Evolutionary conservation across 2,113 vertebrate genomes (phyloP).

Genomic region (Macrotus californicus): DNA sequence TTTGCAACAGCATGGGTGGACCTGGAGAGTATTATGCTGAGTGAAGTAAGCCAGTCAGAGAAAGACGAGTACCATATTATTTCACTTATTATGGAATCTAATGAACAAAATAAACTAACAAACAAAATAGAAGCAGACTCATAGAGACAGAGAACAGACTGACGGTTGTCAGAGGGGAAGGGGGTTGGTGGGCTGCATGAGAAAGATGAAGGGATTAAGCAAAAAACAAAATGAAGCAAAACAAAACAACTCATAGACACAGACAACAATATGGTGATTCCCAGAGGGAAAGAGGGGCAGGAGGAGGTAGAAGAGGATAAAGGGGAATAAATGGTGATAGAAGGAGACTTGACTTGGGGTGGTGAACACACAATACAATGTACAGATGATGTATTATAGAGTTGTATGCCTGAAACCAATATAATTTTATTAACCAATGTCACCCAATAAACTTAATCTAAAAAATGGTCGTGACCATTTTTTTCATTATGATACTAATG

Average conservation of each 20-base stretch:
- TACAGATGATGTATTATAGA: background rate
- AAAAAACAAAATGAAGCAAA: background rate
- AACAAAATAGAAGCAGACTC: background rate
- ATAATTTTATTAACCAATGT: background rate
- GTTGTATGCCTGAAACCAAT: background rate
- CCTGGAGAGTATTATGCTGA: background rate
- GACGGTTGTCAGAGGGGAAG: background rate
- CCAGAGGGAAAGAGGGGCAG: background rate
- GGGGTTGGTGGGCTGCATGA: background rate
- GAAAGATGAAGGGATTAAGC: background rate
- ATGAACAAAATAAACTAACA: background rate
- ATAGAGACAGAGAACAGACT: background rate
- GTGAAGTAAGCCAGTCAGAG: background rate
- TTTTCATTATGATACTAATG: background rate
- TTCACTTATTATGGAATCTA: background rate
- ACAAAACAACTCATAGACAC: background rate
- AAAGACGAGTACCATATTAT: background rate
- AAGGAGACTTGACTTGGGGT: background rate
- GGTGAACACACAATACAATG: background rate
- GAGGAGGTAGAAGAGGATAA: background rate
- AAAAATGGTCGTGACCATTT: background rate
- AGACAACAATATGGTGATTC: background rate
- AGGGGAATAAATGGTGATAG: background rate
- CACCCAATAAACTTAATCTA: background rate
- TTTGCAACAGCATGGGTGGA: background rate